Percentiles rank a stretch among this genome's conserved stretches.
Conservation (phyloP, 2,888 invertebrate species). For the Cataglyphis albicans region DNA sequence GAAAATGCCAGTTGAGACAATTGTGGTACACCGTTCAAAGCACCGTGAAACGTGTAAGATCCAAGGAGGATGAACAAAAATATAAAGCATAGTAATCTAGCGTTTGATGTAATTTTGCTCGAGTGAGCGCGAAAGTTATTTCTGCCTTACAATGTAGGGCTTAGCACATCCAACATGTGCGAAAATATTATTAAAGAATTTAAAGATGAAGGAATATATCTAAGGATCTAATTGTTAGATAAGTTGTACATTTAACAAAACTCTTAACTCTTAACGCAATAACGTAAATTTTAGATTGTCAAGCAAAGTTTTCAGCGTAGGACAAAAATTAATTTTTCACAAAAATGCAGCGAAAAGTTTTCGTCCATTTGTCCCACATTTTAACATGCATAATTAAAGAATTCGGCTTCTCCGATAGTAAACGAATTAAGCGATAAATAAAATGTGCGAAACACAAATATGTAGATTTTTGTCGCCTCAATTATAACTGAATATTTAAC, state of each 20-base stretch:
- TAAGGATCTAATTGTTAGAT: neutral
- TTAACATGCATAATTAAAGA: slow-evolving; percentile 24
- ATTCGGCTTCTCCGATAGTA: neutral
- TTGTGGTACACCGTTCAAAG: neutral
- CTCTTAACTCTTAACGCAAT: neutral
- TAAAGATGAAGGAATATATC: neutral
- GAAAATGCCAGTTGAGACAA: neutral
- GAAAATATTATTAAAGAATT: neutral
- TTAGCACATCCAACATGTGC: neutral
- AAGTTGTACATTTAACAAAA: neutral
- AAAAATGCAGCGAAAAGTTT: neutral
- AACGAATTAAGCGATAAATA: slow-evolving; percentile 10
- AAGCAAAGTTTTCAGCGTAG: neutral
- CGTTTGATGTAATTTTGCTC: neutral
- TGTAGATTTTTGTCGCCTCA: slow-evolving; percentile 27
- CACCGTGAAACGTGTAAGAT: neutral
- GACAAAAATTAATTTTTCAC: neutral
- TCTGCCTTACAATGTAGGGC: neutral
- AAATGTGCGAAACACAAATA: slow-evolving; percentile 22
- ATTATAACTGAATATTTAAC: slow-evolving; percentile 47
- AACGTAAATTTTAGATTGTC: neutral
- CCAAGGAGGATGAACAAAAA: neutral
- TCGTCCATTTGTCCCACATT: neutral
- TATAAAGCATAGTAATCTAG: neutral
- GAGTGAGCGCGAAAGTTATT: slow-evolving; percentile 6